Base-by-base conservation (phyloP, 2,113 vertebrate species). In the Redunca redunca region DNA sequence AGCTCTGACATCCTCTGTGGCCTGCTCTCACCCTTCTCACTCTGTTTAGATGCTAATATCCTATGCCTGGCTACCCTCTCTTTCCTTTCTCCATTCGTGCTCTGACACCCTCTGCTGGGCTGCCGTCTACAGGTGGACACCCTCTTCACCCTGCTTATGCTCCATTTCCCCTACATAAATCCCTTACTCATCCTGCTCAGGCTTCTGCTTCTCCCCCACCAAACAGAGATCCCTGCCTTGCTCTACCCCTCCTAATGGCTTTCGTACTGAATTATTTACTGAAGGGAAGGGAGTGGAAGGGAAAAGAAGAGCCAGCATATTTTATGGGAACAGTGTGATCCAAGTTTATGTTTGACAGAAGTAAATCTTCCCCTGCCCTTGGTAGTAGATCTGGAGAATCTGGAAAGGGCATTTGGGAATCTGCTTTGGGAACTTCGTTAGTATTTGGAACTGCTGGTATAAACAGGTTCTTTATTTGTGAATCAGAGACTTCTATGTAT, bases 401-500 rank as follows among this genome's bases (percentile, higher is more conserved):
- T 93, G 77, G 74, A 94, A 94, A 91, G 17, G 52, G 26, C 81
- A 50, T 88, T 88, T 94, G 81, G 90, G 58, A 91, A 91, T 67
- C 92, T 96, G 57, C 88, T 95, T 94, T 93, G 60, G 48, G 64
- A 96, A 13, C n/a, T 96, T 96, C 7, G 3, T 62, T 55, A 91
- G 52, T 84, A 36, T 90, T 88, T 89, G 25, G 53, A 33, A 74
- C 62, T 82, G 3, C 36, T 91, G 67, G 21, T 97, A 48, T 95
- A 86, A 95, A 86, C 90, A 85, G 9, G 7, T 94, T 96, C 60
- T 95, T 97, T 95, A 83, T 88, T 90, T 97, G 30, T 96, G 71
- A 82, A 58, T 96, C 53, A 40, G 50, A 25, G 81, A 33, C 84
- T 88, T 97, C 26, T 94, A 0, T 85, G 50, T 95, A 10, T 95